Percentiles rank a stretch among this genome's conserved stretches.
phyloP scores from a whole-genome alignment of 35 echinoderm and acorn worm genomes.

The Patiria miniata region DNA sequence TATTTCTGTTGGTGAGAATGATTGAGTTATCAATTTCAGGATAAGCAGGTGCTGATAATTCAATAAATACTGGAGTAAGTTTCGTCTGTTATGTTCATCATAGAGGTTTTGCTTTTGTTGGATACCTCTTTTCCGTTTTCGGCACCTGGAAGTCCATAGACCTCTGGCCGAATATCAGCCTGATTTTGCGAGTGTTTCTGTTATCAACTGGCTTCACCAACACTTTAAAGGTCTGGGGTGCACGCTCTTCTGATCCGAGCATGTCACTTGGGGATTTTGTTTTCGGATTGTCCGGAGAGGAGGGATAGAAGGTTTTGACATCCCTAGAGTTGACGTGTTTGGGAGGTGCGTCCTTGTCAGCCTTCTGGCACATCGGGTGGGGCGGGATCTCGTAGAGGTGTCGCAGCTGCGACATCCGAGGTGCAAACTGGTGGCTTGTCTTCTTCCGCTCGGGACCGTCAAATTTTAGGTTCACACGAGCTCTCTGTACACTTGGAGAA shows the following conservation, averaged over 20 bases:
- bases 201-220: not conserved
- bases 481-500: not conserved
- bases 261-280: too few species aligned
- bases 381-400: slow-evolving; percentile 44
- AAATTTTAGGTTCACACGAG: not conserved
- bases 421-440: slow-evolving; percentile 27
- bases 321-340: not conserved
- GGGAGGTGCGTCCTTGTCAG: not conserved
- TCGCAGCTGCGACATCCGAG: slow-evolving; percentile 36
- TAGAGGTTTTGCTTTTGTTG: slow-evolving; percentile 1
- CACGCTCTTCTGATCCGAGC: too few species aligned
- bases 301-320: slow-evolving; percentile 2
- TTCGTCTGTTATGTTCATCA: not conserved
- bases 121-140: not conserved
- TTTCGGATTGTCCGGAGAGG: not conserved
- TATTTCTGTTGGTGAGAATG: too few species aligned
- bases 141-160: slow-evolving; percentile 30
- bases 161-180: slow-evolving; percentile 27
- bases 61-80: too few species aligned
- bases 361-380: slow-evolving; percentile 28
- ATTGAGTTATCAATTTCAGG: too few species aligned
- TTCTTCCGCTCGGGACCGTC: not conserved
- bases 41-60: too few species aligned
- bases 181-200: slow-evolving; percentile 21
- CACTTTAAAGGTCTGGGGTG: not conserved